Evolutionary conservation across 2,797 vertebrate species (phyloP).

Genomic region (Tapirus indicus): DNA sequence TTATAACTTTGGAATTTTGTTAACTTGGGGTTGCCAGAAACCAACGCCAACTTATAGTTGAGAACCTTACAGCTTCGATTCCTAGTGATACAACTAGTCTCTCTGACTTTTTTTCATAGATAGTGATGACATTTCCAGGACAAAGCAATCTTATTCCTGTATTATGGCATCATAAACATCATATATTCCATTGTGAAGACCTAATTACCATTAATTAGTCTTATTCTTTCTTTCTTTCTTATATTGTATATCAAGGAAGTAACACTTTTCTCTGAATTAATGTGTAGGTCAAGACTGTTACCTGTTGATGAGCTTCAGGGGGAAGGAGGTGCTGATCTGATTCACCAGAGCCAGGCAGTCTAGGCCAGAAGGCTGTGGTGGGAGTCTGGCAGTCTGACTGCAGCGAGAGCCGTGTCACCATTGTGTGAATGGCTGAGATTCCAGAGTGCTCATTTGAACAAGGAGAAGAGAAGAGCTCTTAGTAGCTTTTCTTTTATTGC

Average conservation of each 20-base stretch:
- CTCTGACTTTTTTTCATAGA: not conserved
- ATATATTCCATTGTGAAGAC: not conserved
- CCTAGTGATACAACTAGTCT: not conserved
- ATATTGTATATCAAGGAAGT: not conserved
- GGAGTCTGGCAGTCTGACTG: not conserved
- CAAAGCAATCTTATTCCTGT: not conserved
- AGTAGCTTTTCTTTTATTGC: not conserved
- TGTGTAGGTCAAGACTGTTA: not conserved
- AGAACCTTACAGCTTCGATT: not conserved
- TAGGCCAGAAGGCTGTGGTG: not conserved
- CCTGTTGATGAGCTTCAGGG: not conserved
- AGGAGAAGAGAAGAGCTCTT: not conserved
- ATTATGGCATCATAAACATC: not conserved
- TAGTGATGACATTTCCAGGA: not conserved
- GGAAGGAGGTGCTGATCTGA: not conserved
- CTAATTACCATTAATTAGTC: not conserved
- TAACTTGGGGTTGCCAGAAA: constrained; percentile 26
- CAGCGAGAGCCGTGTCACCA: not conserved
- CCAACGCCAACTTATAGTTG: not conserved
- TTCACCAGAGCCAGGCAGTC: not conserved
- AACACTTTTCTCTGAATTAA: not conserved
- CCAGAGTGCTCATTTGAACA: not conserved
- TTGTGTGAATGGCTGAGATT: not conserved
- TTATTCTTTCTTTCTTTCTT: not conserved
- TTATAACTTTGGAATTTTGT: constrained; percentile 27